Evolutionary conservation across 2,113 vertebrate species (phyloP), one percentile per base, ranked within the genome.

Genomic region (Xenus cinereus): DNA sequence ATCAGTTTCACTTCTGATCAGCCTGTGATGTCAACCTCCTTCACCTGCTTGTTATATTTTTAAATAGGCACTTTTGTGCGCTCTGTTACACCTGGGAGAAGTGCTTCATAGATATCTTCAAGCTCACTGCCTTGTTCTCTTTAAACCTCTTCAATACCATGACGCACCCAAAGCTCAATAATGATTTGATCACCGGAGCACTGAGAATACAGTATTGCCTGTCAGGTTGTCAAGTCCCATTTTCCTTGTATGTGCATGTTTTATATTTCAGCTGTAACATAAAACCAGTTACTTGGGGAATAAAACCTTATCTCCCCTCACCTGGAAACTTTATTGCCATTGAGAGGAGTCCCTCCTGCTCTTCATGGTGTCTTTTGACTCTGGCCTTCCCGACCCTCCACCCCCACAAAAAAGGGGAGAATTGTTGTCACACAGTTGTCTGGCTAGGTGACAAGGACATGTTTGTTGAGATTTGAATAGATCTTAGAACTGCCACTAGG

Each of bases 161-260:
- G 28, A 69, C 0, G 0, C 2, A 12, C 7, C 4, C 24, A 66
- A 90, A 83, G 26, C 12, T 88, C 35, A 73, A 13, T 68, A 72
- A 89, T 41, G 4, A 82, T 76, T 92, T 76, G 32, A 63, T 86
- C 69, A 24, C n/a, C n/a, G 24, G 30, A 88, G 19, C 23, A 30
- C 23, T 76, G 50, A 95, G 48, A 56, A 48, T 60, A 60, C 6
- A 15, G 6, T 24, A n/a, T 54, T 68, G 9, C 12, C 15, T 90
- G 27, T 60, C 43, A 26, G 35, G 21, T 19, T 66, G 28, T 41
- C 37, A 87, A 63, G 22, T 43, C 28, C 20, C 19, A 26, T 74
- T 60, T 91, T 69, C 33, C 45, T 66, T 45, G 2, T 24, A 28
- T 37, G 6, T 76, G 11, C 35, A n/a, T 2, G 9, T 41, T 69